phyloP scores from a whole-genome alignment of 2,797 vertebrate species.

The Octomys mimax region DNA sequence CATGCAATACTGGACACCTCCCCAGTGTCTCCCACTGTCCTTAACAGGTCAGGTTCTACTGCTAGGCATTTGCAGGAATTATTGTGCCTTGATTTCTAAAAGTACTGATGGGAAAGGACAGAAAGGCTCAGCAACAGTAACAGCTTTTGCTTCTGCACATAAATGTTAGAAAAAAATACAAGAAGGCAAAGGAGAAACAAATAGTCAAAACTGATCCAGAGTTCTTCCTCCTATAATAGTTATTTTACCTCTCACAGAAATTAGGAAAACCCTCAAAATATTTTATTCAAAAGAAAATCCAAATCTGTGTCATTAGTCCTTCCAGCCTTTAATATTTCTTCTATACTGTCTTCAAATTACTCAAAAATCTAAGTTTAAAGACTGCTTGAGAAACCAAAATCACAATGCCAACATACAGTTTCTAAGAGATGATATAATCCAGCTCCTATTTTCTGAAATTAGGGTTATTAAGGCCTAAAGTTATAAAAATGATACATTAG shows the following conservation, averaged over 20 bases:
- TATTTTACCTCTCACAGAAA: slow-evolving; percentile 7
- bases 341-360: not conserved
- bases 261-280: slow-evolving; percentile 14
- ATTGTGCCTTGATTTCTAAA: not conserved
- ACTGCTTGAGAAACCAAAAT: slow-evolving; percentile 34
- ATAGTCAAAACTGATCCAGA: not conserved
- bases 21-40: not conserved
- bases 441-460: not conserved
- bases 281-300: slow-evolving; percentile 18
- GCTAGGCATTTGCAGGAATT: not conserved
- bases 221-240: not conserved
- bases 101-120: not conserved
- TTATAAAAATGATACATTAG: not conserved
- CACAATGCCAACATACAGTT: not conserved
- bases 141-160: not conserved
- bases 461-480: not conserved
- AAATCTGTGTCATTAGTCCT: not conserved
- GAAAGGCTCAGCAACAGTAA: not conserved
- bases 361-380: slow-evolving; percentile 34
- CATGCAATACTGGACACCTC: not conserved
- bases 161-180: slow-evolving; percentile 12
- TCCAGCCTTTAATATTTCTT: not conserved
- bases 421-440: not conserved
- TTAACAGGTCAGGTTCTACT: slow-evolving; percentile 9
- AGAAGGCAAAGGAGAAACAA: slow-evolving; percentile 10